phyloP scores from a whole-genome alignment of 2,888 invertebrate species.

The Ophion slaviceki region DNA sequence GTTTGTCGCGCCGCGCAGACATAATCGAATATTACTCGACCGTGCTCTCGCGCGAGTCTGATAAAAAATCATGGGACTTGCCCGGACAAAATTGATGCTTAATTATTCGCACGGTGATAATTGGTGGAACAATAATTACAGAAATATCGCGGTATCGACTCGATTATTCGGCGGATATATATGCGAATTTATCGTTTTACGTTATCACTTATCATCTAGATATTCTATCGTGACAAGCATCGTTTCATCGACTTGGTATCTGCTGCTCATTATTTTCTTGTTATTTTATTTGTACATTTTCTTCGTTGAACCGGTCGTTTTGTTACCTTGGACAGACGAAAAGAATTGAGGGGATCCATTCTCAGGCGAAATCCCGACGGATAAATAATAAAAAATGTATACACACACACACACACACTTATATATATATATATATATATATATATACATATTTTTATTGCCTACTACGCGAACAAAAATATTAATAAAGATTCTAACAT shows the following conservation, averaged over 20 bases:
- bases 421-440: too few species aligned
- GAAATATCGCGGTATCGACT: conserved; percentile 1
- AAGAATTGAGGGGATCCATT: neutral
- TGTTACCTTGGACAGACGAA: conserved; percentile 1
- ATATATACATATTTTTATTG: neutral
- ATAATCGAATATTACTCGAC: conserved; percentile 24
- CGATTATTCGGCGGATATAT: conserved; percentile 10
- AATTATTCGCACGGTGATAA: conserved; percentile 37
- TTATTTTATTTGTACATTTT: conserved; percentile 19
- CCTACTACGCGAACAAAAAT: neutral
- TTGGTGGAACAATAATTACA: conserved; percentile 23
- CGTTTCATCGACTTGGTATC: conserved; percentile 26
- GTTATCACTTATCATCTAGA: neutral
- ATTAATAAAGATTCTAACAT: neutral
- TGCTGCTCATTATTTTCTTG: neutral
- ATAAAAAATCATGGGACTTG: neutral
- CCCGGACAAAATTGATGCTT: conserved; percentile 19
- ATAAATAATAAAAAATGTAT: neutral
- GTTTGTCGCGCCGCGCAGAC: conserved; percentile 13
- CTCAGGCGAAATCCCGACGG: conserved; percentile 30
- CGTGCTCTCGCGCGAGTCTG: neutral
- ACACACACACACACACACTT: neutral
- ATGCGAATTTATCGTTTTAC: neutral
- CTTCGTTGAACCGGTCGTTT: conserved; percentile 22
- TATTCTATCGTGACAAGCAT: conserved; percentile 45